Conservation (phyloP, 2,797 vertebrate genomes). For the Sebastes paucispinis region DNA sequence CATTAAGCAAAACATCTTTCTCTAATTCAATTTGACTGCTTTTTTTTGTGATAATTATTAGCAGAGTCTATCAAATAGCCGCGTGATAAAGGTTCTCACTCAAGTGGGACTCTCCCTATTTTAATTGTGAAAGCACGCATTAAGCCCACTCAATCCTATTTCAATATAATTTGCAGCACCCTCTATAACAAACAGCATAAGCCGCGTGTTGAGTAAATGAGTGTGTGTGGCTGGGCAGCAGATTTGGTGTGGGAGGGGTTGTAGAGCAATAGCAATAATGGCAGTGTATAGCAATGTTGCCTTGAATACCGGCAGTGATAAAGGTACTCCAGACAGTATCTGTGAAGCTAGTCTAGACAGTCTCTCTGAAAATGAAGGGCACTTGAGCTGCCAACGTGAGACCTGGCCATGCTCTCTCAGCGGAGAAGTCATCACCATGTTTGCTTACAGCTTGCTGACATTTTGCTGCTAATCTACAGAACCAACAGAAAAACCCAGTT, state of each 20-base stretch:
- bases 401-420: slow-evolving; percentile 62
- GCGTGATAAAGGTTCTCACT: slow-evolving; percentile 24
- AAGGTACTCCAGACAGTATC: slow-evolving; percentile 71
- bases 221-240: slow-evolving; percentile 45
- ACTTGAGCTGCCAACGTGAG: slow-evolving; percentile 53
- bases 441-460: slow-evolving; percentile 60
- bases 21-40: slow-evolving; percentile 25
- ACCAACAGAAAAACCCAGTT: slow-evolving; percentile 38
- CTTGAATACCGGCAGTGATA: slow-evolving; percentile 68
- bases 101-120: slow-evolving; percentile 34
- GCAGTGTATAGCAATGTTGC: slow-evolving; percentile 59
- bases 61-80: slow-evolving; percentile 12
- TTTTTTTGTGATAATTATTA: slow-evolving; percentile 10
- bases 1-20: slow-evolving; percentile 8
- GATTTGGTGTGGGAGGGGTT: slow-evolving; percentile 58
- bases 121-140: slow-evolving; percentile 40
- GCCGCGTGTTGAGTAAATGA: slow-evolving; percentile 45
- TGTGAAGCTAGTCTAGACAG: slow-evolving; percentile 76
- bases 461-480: slow-evolving; percentile 58
- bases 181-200: slow-evolving; percentile 38
- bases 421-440: slow-evolving; percentile 55
- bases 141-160: slow-evolving; percentile 51
- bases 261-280: slow-evolving; percentile 60
- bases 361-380: slow-evolving; percentile 66
- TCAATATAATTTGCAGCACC: slow-evolving; percentile 39